Conservation (phyloP, 2,888 invertebrate genomes). For the Eupithecia exiguata region DNA sequence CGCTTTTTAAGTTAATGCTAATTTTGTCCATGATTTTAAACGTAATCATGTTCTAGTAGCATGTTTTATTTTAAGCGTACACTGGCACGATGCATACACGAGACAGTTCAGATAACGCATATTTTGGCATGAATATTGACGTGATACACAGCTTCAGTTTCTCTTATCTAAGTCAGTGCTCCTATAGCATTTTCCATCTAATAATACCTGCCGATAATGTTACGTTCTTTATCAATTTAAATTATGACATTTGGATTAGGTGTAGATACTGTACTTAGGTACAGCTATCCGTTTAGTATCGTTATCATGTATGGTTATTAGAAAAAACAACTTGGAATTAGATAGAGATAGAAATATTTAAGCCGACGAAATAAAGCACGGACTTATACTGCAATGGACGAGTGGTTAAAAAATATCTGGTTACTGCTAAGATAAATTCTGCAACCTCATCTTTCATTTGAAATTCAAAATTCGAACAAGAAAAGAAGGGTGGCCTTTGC, state of each 20-base stretch:
- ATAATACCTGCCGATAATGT: neutral
- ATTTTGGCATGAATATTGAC: slow-evolving; percentile 1
- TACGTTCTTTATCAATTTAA: neutral
- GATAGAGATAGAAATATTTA: too few relatives aligned
- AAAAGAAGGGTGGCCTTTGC: too few relatives aligned
- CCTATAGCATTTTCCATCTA: neutral
- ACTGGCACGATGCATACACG: neutral
- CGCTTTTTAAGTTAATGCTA: neutral
- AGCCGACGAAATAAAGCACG: too few relatives aligned
- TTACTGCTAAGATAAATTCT: too few relatives aligned
- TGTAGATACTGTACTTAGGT: neutral
- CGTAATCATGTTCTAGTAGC: neutral
- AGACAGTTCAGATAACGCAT: slow-evolving; percentile 3
- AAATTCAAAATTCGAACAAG: too few relatives aligned
- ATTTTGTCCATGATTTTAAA: neutral
- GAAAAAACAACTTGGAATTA: neutral
- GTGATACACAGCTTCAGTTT: neutral
- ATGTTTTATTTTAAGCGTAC: neutral
- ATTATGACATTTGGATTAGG: neutral
- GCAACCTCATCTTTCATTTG: too few relatives aligned
- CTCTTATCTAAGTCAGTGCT: neutral
- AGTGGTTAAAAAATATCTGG: too few relatives aligned
- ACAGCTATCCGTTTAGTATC: neutral
- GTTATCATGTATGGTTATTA: neutral
- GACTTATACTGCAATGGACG: too few relatives aligned